Base-by-base conservation (phyloP, 2,797 vertebrate genomes). In the Cheirogaleus major region DNA sequence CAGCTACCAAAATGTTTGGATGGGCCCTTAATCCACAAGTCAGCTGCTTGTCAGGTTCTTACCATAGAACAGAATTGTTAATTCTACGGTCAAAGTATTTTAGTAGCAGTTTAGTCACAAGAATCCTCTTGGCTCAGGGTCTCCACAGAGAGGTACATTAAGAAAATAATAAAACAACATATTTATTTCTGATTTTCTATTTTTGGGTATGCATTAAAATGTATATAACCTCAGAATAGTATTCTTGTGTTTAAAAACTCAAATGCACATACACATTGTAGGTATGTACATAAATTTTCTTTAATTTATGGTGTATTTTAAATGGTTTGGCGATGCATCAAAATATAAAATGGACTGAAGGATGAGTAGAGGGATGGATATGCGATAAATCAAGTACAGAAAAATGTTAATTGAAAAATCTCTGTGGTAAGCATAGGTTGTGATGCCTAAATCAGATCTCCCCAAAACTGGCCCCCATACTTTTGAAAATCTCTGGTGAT, bases 401-500 rank as follows among this genome's bases (percentile, higher is more conserved):
- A 55, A 94, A 81, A 76, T n/a, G 41, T 50, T 93, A 76, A 91
- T 7, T 67, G 12, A 7, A 79, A 45, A 95, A 38, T 87, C 69
- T 75, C 6, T 7, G 35, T 48, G 65, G 55, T 61, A 14, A 59
- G 10, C 65, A 50, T 52, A 72, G 59, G 63, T 65, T 84, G 41
- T 65, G 61, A 83, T 45, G 30, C 43, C 59, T 69, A 70, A 86
- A 65, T 78, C 52, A 86, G 38, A 80, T 7, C 38, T 80, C 25
- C 45, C 32, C 17, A 88, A 75, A 59, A 85, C 52, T 10, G 45
- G 63, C 30, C 59, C 91, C 57, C 13, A 5, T 73, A 79, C n/a
- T 59, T 93, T 5, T 72, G n/a, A 84, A 95, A 95, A 91, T 8
- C 18, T 91, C 78, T 59, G 48, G 76, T 67, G 78, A 91, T 91